phyloP scores from a whole-genome alignment of 2,797 vertebrate genomes.

The Macropus fuliginosus region DNA sequence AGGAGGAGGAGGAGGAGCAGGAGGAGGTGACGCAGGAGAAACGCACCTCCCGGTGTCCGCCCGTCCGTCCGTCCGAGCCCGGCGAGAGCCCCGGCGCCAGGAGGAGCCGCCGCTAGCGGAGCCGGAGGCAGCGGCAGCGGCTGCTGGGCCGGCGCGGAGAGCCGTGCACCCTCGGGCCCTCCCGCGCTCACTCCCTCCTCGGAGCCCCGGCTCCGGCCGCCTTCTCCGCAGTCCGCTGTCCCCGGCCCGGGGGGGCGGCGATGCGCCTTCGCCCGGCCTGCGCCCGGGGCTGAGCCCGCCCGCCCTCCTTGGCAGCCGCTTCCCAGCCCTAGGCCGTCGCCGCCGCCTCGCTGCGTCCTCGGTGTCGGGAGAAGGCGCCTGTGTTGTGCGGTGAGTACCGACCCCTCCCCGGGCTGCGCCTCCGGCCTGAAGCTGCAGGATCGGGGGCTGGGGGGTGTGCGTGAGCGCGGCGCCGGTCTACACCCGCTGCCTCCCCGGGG shows the following conservation, averaged over 20 bases:
- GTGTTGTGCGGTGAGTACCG: conserved; percentile 83
- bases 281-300: conserved; percentile 43
- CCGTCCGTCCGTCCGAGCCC: conserved; percentile 36
- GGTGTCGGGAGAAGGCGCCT: conserved; percentile 72
- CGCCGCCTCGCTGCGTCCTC: conserved; percentile 72
- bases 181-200: background rate
- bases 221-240: background rate
- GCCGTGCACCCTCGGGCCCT: conserved; percentile 26
- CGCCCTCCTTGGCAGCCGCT: background rate
- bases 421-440: conserved; percentile 68
- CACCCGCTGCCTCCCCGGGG: background rate
- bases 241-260: conserved; percentile 57
- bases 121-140: conserved; percentile 52
- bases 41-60: conserved; percentile 87
- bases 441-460: conserved; percentile 35
- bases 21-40: conserved; percentile 90
- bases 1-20: conserved; percentile 76
- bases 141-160: conserved; percentile 4
- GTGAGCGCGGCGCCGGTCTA: background rate
- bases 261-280: conserved; percentile 76
- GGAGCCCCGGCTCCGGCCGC: background rate
- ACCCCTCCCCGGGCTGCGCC: conserved; percentile 18
- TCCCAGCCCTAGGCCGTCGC: conserved; percentile 27
- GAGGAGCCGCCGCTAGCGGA: conserved; percentile 44
- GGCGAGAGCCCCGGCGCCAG: conserved; percentile 65